Base-by-base conservation (phyloP, 2,888 invertebrate genomes). In the Pollenia angustigena region DNA sequence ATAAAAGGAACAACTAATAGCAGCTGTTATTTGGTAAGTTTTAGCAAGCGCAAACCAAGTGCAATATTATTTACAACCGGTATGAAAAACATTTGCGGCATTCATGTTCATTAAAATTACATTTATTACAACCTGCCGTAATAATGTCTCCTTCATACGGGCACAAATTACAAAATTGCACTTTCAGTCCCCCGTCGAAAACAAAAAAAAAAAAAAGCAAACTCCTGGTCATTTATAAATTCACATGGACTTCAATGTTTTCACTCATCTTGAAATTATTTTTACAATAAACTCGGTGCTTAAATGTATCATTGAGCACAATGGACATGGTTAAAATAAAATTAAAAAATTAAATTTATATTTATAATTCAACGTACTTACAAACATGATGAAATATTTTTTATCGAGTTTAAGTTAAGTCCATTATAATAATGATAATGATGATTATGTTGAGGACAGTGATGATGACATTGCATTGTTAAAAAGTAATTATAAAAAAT, bases 91-190 rank as follows among this genome's bases (percentile, higher is more conserved):
- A 83, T 74, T 85, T 85, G 78, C 60, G 85, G 83, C 72, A 87
- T 87, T 83, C 87, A 52, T 87, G 85, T 88, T 87, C 78, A 88
- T 87, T 86, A 88, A 87, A 85, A 79, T 83, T 87, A 85, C 86
- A 86, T 87, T 87, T 85, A 79, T 85, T 88, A 81, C 83, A 76
- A 85, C 60, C 78, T 82, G 85, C 81, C 64, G 58, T 80, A 75
- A 80, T 80, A 72, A 78, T 83, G 58, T 78, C 64, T 50, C 56
- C 66, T 69, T 82, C 60, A 76, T 80, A 52, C 56, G 50, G 64
- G 54, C 54, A 85, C 60, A 71, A 76, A 82, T 76, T 69, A 62
- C 69, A 74, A 66, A 81, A 58, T 32, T 32, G 32, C 32, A 48
- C 23, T 64, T 11, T 46, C 32, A 56, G 62, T 52, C 64, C 16